Percentiles rank a stretch among this genome's conserved stretches.
Conservation (phyloP, 2,888 invertebrate genomes). For the Napeogenes sylphis region DNA sequence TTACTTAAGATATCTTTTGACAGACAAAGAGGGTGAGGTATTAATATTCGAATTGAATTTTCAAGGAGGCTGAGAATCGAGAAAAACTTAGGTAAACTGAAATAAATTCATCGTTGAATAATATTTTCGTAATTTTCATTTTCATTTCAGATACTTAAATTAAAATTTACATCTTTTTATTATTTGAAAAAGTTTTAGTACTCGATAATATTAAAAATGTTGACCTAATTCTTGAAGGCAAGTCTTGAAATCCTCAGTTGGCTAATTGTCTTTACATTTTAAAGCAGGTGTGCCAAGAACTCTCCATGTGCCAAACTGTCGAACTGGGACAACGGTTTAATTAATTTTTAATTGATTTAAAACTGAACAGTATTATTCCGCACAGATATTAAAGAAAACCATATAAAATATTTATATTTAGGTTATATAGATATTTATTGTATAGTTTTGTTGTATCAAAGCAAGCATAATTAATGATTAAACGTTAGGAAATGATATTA, state of each 20-base stretch:
- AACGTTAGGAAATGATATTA: too few species aligned
- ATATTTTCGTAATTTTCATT: too few species aligned
- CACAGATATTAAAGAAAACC: constrained; percentile 18
- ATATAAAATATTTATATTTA: constrained; percentile 5
- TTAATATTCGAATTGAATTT: too few species aligned
- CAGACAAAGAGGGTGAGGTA: too few species aligned
- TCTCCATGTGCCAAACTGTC: constrained; percentile 27
- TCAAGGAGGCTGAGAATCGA: too few species aligned
- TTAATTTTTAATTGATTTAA: constrained; percentile 61
- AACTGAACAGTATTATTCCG: constrained; percentile 39
- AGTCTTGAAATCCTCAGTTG: neutral
- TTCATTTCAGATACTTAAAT: too few species aligned
- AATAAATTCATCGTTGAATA: neutral
- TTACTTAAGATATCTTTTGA: too few species aligned
- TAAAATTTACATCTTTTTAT: neutral
- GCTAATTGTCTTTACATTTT: constrained; percentile 1
- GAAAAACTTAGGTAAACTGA: neutral
- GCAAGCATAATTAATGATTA: too few species aligned
- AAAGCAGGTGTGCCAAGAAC: constrained; percentile 38
- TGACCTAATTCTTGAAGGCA: neutral
- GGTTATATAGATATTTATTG: too few species aligned
- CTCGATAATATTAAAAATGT: neutral
- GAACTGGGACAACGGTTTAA: constrained; percentile 42
- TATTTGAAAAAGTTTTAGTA: neutral
- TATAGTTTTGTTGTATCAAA: too few species aligned